These are phyloP conservation scores for Indri indri DNA, from an alignment of 2,113 vertebrate species.

Conservation along the genomic window DNA sequence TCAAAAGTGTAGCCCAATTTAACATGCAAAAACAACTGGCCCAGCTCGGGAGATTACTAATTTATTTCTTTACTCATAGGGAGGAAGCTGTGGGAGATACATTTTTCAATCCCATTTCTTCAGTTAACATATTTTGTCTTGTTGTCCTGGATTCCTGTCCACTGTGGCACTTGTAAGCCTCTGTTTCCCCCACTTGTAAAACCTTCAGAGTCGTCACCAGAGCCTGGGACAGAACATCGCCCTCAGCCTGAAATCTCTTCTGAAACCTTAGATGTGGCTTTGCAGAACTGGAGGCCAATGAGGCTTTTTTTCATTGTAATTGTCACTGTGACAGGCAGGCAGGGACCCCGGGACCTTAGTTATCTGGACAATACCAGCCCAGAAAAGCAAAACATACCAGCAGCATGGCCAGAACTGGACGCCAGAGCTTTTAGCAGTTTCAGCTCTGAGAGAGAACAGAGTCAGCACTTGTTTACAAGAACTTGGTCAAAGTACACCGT, in stretches of 20 bases:
- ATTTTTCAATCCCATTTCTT: neutral
- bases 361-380: neutral
- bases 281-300: neutral
- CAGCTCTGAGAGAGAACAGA: constrained; percentile 8
- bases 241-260: neutral
- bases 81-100: neutral
- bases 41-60: neutral
- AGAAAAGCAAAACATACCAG: neutral
- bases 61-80: neutral
- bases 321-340: neutral
- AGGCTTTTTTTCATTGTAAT: neutral
- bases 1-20: neutral
- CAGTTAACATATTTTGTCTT: neutral
- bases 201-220: neutral
- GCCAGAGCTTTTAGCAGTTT: neutral
- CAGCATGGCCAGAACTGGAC: neutral
- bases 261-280: neutral
- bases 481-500: constrained; percentile 33
- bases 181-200: neutral
- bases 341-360: neutral
- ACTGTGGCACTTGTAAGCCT: neutral
- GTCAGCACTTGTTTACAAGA: constrained; percentile 52
- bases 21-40: neutral
- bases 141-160: neutral
- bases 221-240: neutral